Base-by-base conservation (phyloP, 2,113 vertebrate genomes). In the Arothron firmamentum region DNA sequence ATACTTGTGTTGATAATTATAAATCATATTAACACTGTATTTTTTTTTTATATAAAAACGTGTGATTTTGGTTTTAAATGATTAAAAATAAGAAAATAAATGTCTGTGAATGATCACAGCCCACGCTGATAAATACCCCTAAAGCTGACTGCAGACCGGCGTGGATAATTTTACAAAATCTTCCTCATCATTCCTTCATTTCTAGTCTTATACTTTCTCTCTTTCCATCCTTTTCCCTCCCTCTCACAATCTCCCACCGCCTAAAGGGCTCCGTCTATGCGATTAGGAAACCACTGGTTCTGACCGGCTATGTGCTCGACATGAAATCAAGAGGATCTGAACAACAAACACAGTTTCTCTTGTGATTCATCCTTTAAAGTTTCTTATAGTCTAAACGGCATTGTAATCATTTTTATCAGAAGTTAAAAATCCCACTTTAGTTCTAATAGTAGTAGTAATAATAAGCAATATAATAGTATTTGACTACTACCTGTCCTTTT, bases 141-240 rank as follows among this genome's bases (percentile, higher is more conserved):
- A 90, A 87, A 91, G 90, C 91, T 87, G 88, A 91, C 83, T 91
- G 85, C 88, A 92, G 93, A 82, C 87, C 74, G 85, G 87, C 81
- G 62, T 89, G 86, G 86, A 88, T 93, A 91, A 92, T 94, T 94
- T 91, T 90, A 84, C 78, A 82, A 50, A 78, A 84, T 84, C 61
- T 58, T 70, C 57, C 6, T 34, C 17, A 77, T 70, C 48, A 21
- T 46, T 73, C 70, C 61, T 56, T 78, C 65, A 5, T 19, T 83
- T 84, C 82, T 83, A 86, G 77, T 41, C 43, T 56, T 67, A 67
- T 42, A 52, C 58, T 67, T 73, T 56, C 51, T 54, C 28, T 85
- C 86, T 75, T 50, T 76, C 52, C 54, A 31, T 64, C 16, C 42
- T 56, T 21, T 64, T 8, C n/a, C 11, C 50, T 7, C 61, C 5